Percentiles rank a stretch among this genome's conserved stretches.
Conservation (phyloP, 37 sponge, comb jelly and placozoan species). For the Oscarella lobularis region DNA sequence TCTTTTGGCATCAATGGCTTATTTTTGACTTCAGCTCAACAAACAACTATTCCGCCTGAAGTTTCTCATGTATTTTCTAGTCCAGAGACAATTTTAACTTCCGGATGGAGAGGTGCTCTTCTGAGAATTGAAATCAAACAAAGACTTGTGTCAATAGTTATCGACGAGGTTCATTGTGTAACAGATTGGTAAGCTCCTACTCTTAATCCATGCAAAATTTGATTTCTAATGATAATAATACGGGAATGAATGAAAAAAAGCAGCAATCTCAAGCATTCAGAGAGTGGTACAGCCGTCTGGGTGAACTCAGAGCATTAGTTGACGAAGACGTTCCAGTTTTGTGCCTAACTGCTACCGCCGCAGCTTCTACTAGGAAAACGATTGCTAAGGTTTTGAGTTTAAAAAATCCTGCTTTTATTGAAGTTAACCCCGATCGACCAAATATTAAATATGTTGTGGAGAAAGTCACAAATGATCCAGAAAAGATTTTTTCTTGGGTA, state of each 20-base stretch:
- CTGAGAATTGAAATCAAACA: background rate
- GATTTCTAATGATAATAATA: no score
- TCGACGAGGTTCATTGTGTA: background rate
- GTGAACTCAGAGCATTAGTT: background rate
- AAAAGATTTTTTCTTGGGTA: background rate
- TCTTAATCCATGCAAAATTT: background rate
- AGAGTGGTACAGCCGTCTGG: background rate
- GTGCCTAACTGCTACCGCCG: background rate
- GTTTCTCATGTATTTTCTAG: background rate
- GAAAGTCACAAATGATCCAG: background rate
- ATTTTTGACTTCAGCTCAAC: no score
- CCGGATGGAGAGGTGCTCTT: background rate
- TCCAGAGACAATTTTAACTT: background rate
- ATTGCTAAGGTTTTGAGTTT: no score
- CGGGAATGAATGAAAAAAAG: background rate
- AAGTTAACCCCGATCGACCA: conserved; percentile 4
- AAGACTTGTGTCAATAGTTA: background rate
- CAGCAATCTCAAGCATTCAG: background rate
- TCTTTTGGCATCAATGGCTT: no score
- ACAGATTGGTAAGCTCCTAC: background rate
- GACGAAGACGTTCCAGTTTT: background rate
- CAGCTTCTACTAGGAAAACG: no score
- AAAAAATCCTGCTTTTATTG: background rate
- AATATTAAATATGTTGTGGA: background rate
- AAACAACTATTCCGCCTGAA: no score